Conservation (phyloP, 2,797 vertebrate species). For the Gila robusta region DNA sequence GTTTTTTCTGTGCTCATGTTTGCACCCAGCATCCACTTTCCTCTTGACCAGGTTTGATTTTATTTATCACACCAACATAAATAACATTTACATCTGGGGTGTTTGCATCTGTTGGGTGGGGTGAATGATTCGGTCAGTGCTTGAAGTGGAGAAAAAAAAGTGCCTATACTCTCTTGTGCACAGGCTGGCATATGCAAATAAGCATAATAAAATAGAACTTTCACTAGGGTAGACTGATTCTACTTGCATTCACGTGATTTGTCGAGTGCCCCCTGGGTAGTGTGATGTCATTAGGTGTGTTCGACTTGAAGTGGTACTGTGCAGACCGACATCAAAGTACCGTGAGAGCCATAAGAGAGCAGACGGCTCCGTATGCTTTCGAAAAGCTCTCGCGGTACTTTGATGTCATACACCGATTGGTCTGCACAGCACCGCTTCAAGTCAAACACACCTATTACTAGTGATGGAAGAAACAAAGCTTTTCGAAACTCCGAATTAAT, state of each 20-base stretch:
- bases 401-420: too few species aligned
- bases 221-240: background rate
- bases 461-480: background rate
- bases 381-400: too few species aligned
- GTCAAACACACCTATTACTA: background rate
- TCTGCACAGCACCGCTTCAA: background rate
- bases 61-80: conserved; percentile 52
- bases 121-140: background rate
- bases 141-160: background rate
- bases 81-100: conserved; percentile 49
- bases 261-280: background rate
- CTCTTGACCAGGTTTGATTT: conserved; percentile 51
- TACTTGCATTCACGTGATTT: background rate
- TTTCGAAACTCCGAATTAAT: background rate
- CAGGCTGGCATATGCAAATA: background rate
- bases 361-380: too few species aligned
- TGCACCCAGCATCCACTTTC: conserved; percentile 30
- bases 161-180: too few species aligned
- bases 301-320: too few species aligned
- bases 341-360: background rate
- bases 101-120: background rate
- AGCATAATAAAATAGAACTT: background rate
- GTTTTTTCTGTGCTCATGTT: background rate
- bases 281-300: background rate
- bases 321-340: background rate